Base-by-base conservation (phyloP, 2,797 vertebrate species). In the Otolemur crassicaudatus region DNA sequence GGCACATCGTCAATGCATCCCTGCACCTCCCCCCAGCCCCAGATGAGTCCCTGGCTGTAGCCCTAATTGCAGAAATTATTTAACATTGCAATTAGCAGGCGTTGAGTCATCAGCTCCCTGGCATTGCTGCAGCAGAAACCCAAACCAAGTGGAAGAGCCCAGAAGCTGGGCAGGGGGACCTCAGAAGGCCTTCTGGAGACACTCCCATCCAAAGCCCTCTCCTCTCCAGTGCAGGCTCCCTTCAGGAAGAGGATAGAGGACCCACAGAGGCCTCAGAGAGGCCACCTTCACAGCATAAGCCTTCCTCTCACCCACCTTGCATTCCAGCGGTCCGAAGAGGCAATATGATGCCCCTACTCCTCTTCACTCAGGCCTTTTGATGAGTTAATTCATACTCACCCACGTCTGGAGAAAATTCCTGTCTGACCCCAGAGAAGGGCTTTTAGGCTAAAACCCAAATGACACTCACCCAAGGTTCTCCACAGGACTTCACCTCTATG, bases 91-190 rank as follows among this genome's bases (percentile, higher is more conserved):
- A 69, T 76, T 29, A 58, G 86, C 81, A 10, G 40, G 43, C 58
- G 67, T 90, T 86, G 95, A 90, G 86, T 92, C 95, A 81, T 13
- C 63, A 10, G 80, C 81, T 29, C 65, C 58, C 43, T 20, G 23
- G 86, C 81, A 67, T 13, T 37, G 23, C 34, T 31, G 27, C 93
- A 16, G 43, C 61, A 7, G 80, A 46, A 9, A 65, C 73, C 11
- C 63, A 12, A 43, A 40, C 3, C 11, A 19, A 17, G 58, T 29
- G 60, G 46, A 69, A 75, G 34, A 58, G 20, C 80, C 86, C 87
- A 12, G 90, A 56, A 19, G 11, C 82, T 31, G 13, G 20, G 43
- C 77, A 25, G 7, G 43, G 86, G 86, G 31, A 23, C 65, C 81
- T 60, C 73, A 17, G 29, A 25, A 11, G 65, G 22, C 85, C 49